Base-by-base conservation (phyloP, 2,888 invertebrate genomes). In the Plebejus anna region DNA sequence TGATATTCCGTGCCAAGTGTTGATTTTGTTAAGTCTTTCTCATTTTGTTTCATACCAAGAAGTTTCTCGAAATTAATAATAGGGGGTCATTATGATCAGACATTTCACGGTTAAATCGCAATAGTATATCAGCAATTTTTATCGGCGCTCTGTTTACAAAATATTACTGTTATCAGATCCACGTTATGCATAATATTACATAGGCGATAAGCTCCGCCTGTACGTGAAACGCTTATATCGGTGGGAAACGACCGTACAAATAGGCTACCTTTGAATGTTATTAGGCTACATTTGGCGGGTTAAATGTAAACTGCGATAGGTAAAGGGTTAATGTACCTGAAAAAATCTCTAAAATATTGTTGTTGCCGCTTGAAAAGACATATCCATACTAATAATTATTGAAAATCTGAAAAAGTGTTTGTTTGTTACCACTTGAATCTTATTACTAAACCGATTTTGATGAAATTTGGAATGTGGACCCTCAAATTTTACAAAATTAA, bases 161-260 rank as follows among this genome's bases (percentile, higher is more conserved):
- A 55, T 73, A 28, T 51, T 28, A 55, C 6, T 32, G 5, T 55
- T 73, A 73, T 73, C 73, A 55, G 51, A 73, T 73, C 51, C 16
- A 55, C 42, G 72, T 72, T 72, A 72, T 73, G 73, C 51, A 51
- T 73, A 73, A 51, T 73, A 73, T 51, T 73, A 73, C 32, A 73
- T 28, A 51, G 32, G 4, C 28, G 73, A 73, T 73, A 73, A 47
- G 47, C 22, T 51, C 11, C 11, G 32, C 51, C 28, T 47, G 16
- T n/a, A 71, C 9, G 71, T n/a, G 22, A 7, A 9, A 72, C 28
- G 42, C 22, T 72, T 71, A 72, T 51, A 16, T 55, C 51, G 28
- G 73, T 47, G 51, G 73, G 73, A 73, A 55, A 73, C 51, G 55
- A 55, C 47, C 36, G 66, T 61, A 61, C 66, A 66, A 66, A 66